Evolutionary conservation across 1,140 invertebrate species (phyloP), one percentile per base, ranked within the genome.

Genomic region (Agrypnia vestita): DNA sequence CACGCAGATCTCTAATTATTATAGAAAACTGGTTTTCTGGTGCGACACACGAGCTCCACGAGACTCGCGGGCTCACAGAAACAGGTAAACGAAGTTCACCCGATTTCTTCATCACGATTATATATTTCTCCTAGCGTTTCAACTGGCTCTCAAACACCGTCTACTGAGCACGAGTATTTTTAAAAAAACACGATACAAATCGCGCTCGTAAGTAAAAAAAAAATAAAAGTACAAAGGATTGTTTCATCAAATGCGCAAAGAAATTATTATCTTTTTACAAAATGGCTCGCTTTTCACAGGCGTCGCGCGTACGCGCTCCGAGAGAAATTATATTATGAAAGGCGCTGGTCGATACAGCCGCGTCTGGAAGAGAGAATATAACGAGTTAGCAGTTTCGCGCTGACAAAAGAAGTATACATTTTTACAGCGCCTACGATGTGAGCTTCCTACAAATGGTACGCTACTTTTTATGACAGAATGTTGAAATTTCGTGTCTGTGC

Each of bases 301-400:
- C 1, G 25, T 35, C 6, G 25, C 25, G 25, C 25, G 6, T 35
- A 56, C 53, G n/a, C 43, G 35, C 62, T 35, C 43, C 15, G 62
- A 67, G 53, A 56, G 62, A 67, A 67, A 67, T 67, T 67, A 59
- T 17, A 59, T 59, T 43, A 62, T 62, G 61, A 62, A 62, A 62
- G 61, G 62, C 43, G 62, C 35, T 43, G 62, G 43, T 67, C 62
- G 62, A 67, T 67, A 67, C 62, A 67, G 62, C 62, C 44, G 35
- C 44, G 44, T 43, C 55, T 59, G 12, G 15, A 21, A 10, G 15
- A 9, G 21, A 21, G 0, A 21, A 17, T 15, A 10, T 17, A 17
- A 12, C 8, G 62, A 47, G 13, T 44, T 10, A 67, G 35, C 10
- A 15, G n/a, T 47, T 44, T 21, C 15, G 55, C 17, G 21, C 6